Evolutionary conservation across 1,140 invertebrate species (phyloP), one percentile per base, ranked within the genome.

Genomic region (Druon quercuslanigerum): DNA sequence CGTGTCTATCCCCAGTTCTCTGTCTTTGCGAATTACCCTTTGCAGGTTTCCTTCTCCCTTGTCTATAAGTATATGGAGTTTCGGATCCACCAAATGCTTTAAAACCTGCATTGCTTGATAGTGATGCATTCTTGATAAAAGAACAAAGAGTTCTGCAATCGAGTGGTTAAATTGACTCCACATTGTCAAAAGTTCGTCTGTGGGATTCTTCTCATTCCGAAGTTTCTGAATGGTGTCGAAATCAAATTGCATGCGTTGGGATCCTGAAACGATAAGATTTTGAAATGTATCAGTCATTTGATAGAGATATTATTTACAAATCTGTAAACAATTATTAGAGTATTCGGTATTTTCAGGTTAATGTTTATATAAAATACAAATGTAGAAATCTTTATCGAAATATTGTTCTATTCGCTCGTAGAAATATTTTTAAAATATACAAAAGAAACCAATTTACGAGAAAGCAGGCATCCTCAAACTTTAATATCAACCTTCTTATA

Each of bases 111-210:
- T 94, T 3, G 94, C 95, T 81, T 94, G 92, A 83, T 94, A 94
- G 82, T 96, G 94, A 79, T 95, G 92, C 94, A 97, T 96, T 83
- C 89, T 90, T 25, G 89, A 94, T 5, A 96, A 91, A 20, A 96
- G 85, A 3, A 94, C 90, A 88, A 97, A 97, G 8, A 98, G 89
- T 88, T 96, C 95, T 66, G 94, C 88, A 3, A 96, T 93, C 17
- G 94, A 95, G 82, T 97, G 96, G 90, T 97, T 97, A 74, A 94
- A 93, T 81, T 95, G 93, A 8, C 95, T 95, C 96, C 96, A 98
- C 71, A 93, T 89, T 50, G 92, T 94, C 19, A 98, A 90, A 6
- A 98, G 91, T 83, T 95, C 93, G 82, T 95, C 93, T 0, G 95
- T 94, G 0, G 96, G 96, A 77, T 96, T 96, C 46, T 91, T 90